Evolutionary conservation across 1,140 invertebrate species (phyloP), one percentile per base, ranked within the genome.

Genomic region (Lepidostoma basale): DNA sequence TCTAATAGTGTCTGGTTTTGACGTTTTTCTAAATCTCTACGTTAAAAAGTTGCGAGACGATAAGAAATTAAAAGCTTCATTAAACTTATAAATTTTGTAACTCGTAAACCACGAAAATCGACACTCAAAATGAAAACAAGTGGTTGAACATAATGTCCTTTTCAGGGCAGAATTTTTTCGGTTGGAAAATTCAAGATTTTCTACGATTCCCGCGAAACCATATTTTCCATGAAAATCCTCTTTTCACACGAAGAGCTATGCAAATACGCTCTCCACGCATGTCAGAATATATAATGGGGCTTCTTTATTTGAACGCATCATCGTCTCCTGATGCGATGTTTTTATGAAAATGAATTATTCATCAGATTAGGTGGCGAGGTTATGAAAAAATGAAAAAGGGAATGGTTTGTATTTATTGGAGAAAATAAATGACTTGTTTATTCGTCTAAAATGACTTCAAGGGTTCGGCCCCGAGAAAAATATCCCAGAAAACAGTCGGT

Each of bases 261-360:
- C 70, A 72, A 72, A 72, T 68, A 68, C 59, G 66, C 62, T 72
- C 49, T 65, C 66, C 66, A 68, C 66, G 65, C 66, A 59, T 65
- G 70, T 72, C 66, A 60, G 70, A 72, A 68, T 68, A 68, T 58
- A 68, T 68, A 72, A 72, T 72, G 67, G 39, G 22, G 36, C 62
- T 42, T 67, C 58, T 69, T 68, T 69, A 72, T 72, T 69, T 72
- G 62, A 66, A 67, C 70, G 67, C 62, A 69, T 72, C 70, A 72
- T 69, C 60, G 62, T 64, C 62, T 52, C 56, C 59, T 68, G 67
- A 72, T 67, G 63, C 59, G 67, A 68, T 72, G 67, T 62, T 62
- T 72, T 68, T 72, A 72, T 71, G 47, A 67, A 63, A 67, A 69
- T 72, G 67, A 66, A 62, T 72, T 69, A 69, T 72, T 72, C 67